phyloP scores from a whole-genome alignment of 2,113 vertebrate genomes.

The Siniperca knerii region DNA sequence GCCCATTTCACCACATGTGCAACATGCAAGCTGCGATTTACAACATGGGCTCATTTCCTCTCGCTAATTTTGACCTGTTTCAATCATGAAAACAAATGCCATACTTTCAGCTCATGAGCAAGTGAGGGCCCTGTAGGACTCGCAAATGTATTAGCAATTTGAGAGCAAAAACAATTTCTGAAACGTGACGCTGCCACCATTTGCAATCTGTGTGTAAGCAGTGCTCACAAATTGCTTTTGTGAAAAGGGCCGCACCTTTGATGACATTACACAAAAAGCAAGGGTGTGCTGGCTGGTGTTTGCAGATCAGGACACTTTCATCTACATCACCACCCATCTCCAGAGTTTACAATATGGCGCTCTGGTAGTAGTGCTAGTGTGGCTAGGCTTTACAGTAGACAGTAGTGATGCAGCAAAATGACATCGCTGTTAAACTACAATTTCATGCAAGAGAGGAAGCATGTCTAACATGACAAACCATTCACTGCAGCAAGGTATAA shows the following conservation, averaged over 20 bases:
- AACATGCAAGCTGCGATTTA: not conserved
- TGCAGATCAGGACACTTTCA: conserved; percentile 3
- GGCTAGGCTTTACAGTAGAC: not conserved
- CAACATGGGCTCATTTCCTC: conserved; percentile 19
- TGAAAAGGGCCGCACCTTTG: conserved; percentile 10
- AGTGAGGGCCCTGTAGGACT: not conserved
- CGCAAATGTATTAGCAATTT: conserved; percentile 3
- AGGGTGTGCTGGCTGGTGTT: conserved; percentile 5
- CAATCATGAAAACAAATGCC: not conserved
- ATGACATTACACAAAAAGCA: conserved; percentile 21
- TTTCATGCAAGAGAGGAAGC: conserved; percentile 13
- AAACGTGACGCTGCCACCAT: conserved; percentile 4
- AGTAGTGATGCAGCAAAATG: not conserved
- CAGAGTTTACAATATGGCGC: not conserved
- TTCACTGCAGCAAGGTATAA: not conserved
- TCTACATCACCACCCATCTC: not conserved
- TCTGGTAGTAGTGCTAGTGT: not conserved
- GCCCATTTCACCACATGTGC: conserved; percentile 4
- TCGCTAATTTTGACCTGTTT: not conserved
- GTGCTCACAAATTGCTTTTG: conserved; percentile 17
- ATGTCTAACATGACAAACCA: not conserved
- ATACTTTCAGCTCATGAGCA: conserved; percentile 1
- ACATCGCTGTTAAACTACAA: not conserved
- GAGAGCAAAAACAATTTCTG: not conserved
- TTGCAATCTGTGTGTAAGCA: conserved; percentile 12